Base-by-base conservation (phyloP, 2,113 vertebrate genomes). In the Uria lomvia region DNA sequence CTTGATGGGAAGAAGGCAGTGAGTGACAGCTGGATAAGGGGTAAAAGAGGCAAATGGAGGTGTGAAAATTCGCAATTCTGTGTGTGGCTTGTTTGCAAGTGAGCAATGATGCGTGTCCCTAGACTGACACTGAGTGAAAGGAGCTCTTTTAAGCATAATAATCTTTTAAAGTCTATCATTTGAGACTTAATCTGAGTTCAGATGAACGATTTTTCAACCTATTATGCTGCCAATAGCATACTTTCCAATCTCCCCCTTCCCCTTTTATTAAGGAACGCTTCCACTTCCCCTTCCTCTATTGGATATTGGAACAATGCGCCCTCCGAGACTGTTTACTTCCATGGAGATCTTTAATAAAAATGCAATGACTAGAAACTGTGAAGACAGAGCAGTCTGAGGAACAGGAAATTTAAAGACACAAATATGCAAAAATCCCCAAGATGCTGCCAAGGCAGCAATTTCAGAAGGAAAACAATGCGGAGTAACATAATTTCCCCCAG, bases 321-420 rank as follows among this genome's bases (percentile, higher is more conserved):
- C 65, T 93, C 50, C 8, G 15, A 96, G 84, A 87, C 53, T 86
- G 75, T 93, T 95, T 95, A 66, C 76, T 95, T 97, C 77, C 72
- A 91, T 12, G n/a, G 71, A 89, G 65, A 94, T 86, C 73, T 96
- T 94, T 93, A 92, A 94, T 79, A 87, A 96, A 85, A 73, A 72
- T 56, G 59, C 90, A 88, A 5, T 13, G 42, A 83, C 79, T 94
- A 43, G 65, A 92, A 92, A 78, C 49, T 22, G 52, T 77, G 53
- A 93, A 78, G 56, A 86, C 4, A 78, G 79, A 67, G 30, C 3
- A 5, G 65, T 63, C 47, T 81, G 72, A 93, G 29, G 45, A 88
- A 59, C 72, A 89, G 86, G 86, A 95, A 86, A 93, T 92, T 86
- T 71, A 84, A 81, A 88, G 67, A 70, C 15, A 72, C 38, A 72